phyloP scores from a whole-genome alignment of 1,140 invertebrate genomes.

The Panagrolaimus sp. region DNA sequence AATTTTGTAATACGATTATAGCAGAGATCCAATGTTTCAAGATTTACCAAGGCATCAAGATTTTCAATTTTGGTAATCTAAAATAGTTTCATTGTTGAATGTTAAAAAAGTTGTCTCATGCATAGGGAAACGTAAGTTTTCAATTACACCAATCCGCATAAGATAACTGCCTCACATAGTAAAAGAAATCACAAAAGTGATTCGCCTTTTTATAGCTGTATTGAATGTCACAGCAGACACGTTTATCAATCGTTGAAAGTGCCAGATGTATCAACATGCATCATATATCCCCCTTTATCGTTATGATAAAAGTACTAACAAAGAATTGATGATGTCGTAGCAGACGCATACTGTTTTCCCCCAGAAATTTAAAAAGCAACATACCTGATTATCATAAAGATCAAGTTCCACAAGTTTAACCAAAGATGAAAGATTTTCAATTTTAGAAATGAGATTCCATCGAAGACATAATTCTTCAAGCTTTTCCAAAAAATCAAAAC shows the following conservation, averaged over 20 bases:
- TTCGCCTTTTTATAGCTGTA: no score
- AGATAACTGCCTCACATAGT: no score
- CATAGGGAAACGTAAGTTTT: neutral
- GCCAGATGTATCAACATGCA: no score
- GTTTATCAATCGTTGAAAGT: no score
- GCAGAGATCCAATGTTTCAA: slow-evolving; percentile 91
- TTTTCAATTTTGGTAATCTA: slow-evolving; percentile 73
- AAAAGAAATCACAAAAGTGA: no score
- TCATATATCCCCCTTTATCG: no score
- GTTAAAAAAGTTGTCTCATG: neutral
- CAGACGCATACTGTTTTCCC: neutral
- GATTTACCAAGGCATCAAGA: slow-evolving; percentile 74
- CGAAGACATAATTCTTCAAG: slow-evolving; percentile 37
- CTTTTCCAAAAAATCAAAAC: slow-evolving; percentile 38
- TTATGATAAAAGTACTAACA: no score
- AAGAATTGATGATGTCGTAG: no score
- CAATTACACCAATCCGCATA: no score
- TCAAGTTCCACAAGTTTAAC: slow-evolving; percentile 76
- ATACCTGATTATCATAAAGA: slow-evolving; percentile 90
- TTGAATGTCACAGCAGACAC: neutral
- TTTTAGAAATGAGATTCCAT: slow-evolving; percentile 50
- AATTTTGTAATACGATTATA: slow-evolving; percentile 90
- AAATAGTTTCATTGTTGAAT: no score
- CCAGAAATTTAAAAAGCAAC: slow-evolving; percentile 14
- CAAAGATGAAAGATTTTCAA: slow-evolving; percentile 40